These are phyloP conservation scores for Penaeus chinensis DNA, from an alignment of 1,140 invertebrate species.

Conservation along the genomic window DNA sequence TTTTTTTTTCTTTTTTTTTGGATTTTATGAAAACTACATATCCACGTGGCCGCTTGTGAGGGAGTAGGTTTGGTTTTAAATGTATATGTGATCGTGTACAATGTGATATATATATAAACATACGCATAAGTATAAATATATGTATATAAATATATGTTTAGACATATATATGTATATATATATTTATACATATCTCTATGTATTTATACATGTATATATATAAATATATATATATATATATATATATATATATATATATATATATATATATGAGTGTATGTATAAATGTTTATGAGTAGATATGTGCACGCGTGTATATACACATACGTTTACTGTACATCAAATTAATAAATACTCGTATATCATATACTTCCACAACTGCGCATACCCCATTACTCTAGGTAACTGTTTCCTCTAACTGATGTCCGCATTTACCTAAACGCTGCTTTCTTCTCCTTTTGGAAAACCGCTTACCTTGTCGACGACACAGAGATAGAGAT, in stretches of 20 bases:
- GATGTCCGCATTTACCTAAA: no score
- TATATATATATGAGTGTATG: conserved; percentile 15
- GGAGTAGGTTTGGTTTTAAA: no score
- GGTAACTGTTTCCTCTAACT: no score
- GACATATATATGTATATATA: conserved; percentile 15
- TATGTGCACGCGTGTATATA: background rate
- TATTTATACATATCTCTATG: conserved; percentile 11
- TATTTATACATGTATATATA: background rate
- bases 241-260: conserved; percentile 16
- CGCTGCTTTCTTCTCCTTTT: no score
- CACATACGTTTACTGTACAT: background rate
- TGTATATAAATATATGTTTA: background rate
- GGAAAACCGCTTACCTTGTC: no score
- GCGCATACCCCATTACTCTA: background rate
- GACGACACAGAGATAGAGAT: background rate
- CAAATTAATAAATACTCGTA: no score
- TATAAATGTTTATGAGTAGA: background rate
- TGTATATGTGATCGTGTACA: no score
- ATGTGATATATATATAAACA: no score
- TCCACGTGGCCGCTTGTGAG: no score
- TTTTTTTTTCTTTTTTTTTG: no score
- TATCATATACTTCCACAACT: background rate
- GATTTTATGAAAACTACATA: no score
- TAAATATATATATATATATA: conserved; percentile 11
- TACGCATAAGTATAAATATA: no score